Evolutionary conservation across 2,113 vertebrate genomes (phyloP), one percentile per base, ranked within the genome.

Genomic region (Jacana jacana): DNA sequence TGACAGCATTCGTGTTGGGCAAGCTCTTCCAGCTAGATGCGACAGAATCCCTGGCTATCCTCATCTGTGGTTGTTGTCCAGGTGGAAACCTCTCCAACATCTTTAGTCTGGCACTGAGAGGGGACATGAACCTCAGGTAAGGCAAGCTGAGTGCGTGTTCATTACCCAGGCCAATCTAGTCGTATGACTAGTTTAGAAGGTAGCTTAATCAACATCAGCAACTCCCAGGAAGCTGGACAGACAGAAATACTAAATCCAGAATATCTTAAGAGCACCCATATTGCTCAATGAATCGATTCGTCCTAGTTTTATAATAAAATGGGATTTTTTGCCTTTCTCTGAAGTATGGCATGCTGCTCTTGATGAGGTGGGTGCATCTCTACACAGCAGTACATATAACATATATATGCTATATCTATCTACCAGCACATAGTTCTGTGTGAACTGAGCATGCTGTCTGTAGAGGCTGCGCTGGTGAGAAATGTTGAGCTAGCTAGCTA

Each of bases 51-150:
- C 91, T 99, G 88, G 98, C 98, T 11, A 97, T 99, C 75, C 98
- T 99, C 68, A 97, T 99, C 93, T 99, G 99, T 1, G 98, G 98
- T 92, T 99, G 98, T 96, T 99, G 98, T 42, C 99, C 99, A 0
- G 98, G 98, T 2, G 98, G 98, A 61, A 98, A 69, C 89, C 89
- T 99, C 55, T 99, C 99, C 55, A 99, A 98, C 88, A 35, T 99
- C 91, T 99, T 99, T 65, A 95, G 98, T 22, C 93, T 99, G 87
- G 97, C 97, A 42, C 27, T 98, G 13, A 97, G 98, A 60, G 98
- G 98, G 10, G 98, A 99, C 96, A 98, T 98, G 98, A 99, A 99
- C 82, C 98, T 99, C 93, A 99, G 99, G 99, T 99, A 97, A 94
- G 77, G 77, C 44, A 42, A 52, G 17, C 49, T 19, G 27, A 5